These are phyloP conservation scores for Arctopsyche grandis DNA, from an alignment of 1,140 invertebrate genomes.

Conservation along the genomic window DNA sequence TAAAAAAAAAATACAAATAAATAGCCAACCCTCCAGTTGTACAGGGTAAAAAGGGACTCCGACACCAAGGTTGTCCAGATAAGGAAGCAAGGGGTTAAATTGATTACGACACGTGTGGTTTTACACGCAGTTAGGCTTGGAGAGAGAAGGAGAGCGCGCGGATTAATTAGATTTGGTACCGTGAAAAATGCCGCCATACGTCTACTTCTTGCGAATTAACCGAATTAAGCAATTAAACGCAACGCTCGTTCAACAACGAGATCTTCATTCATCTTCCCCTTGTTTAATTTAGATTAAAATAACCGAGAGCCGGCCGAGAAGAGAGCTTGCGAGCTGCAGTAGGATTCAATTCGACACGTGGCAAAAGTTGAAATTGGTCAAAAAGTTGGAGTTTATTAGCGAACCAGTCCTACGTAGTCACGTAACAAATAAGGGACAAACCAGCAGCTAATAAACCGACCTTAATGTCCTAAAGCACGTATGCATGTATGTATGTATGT, in stretches of 20 bases:
- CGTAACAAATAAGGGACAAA: conserved; percentile 30
- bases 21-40: not conserved
- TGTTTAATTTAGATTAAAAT: too few relatives aligned
- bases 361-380: not conserved
- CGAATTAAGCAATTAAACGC: too few relatives aligned
- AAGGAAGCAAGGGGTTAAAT: not conserved
- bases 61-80: not conserved
- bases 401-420: conserved; percentile 7
- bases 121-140: not conserved
- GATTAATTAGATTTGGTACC: conserved; percentile 1
- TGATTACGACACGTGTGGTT: conserved; percentile 3
- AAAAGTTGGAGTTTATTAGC: conserved; percentile 13
- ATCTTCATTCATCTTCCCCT: too few relatives aligned
- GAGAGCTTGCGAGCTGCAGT: too few relatives aligned
- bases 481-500: too few relatives aligned
- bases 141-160: not conserved
- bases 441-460: not conserved
- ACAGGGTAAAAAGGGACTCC: not conserved
- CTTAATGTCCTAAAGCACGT: too few relatives aligned
- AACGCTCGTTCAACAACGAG: too few relatives aligned
- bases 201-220: not conserved
- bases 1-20: too few relatives aligned
- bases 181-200: not conserved
- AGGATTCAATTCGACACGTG: not conserved
- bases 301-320: too few relatives aligned